Percentiles rank a stretch among this genome's conserved stretches.
Conservation (phyloP, 2,888 invertebrate species). For the Eucriotettix oculatus region DNA sequence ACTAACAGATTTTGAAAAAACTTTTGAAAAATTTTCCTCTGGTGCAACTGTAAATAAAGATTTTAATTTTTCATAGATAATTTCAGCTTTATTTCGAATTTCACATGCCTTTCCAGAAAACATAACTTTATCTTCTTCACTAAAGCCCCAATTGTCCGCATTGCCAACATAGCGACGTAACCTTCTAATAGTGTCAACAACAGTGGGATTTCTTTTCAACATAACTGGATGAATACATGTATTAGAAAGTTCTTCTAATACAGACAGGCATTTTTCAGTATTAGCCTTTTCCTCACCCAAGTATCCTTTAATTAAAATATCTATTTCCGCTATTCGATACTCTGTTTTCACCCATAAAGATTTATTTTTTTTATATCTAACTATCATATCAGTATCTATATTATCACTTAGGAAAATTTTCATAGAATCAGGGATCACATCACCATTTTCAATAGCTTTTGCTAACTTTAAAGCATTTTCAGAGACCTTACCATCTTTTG, state of each 20-base stretch:
- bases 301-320: slow-evolving; percentile 47
- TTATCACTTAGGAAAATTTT: slow-evolving; percentile 20
- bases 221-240: slow-evolving; percentile 51
- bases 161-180: slow-evolving; percentile 54
- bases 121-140: slow-evolving; percentile 32
- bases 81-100: slow-evolving; percentile 52
- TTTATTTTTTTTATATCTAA: slow-evolving; percentile 37
- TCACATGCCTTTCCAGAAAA: slow-evolving; percentile 51
- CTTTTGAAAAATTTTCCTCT: slow-evolving; percentile 52
- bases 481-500: no score
- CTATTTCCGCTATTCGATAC: slow-evolving; percentile 43
- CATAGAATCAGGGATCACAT: slow-evolving; percentile 38
- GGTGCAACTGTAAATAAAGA: slow-evolving; percentile 43
- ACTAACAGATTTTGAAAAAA: slow-evolving; percentile 35
- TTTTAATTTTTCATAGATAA: slow-evolving; percentile 38
- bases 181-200: slow-evolving; percentile 60
- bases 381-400: slow-evolving; percentile 40
- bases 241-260: slow-evolving; percentile 42
- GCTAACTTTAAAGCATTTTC: slow-evolving; percentile 32
- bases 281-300: slow-evolving; percentile 52
- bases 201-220: slow-evolving; percentile 64
- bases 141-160: slow-evolving; percentile 51
- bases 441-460: slow-evolving; percentile 26
- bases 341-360: slow-evolving; percentile 43
- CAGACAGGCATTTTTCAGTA: slow-evolving; percentile 49